Conservation (phyloP, 2,888 invertebrate species). For the Choristoneura rosaceana region DNA sequence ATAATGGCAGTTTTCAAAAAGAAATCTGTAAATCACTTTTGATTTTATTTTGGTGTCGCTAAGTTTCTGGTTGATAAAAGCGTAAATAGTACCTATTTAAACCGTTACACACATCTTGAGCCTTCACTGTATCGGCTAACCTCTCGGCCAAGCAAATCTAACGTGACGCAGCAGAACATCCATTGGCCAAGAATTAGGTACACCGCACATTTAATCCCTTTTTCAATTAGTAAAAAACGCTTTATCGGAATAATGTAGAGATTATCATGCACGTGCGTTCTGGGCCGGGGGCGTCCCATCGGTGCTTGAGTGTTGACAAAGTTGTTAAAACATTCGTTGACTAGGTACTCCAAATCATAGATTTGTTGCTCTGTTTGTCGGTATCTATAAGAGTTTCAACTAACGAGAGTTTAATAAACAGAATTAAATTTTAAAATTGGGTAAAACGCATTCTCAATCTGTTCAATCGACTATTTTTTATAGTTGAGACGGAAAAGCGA, state of each 20-base stretch:
- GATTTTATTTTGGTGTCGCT: too few species aligned
- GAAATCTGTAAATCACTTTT: too few species aligned
- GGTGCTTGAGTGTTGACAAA: background rate
- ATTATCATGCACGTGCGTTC: conserved; percentile 73
- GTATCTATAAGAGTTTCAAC: background rate
- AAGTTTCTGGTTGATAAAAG: too few species aligned
- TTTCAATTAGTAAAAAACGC: conserved; percentile 82
- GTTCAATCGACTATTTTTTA: too few species aligned
- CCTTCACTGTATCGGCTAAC: too few species aligned
- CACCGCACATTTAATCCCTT: conserved; percentile 66
- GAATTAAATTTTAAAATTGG: too few species aligned
- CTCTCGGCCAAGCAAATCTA: background rate
- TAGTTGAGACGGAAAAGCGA: too few species aligned
- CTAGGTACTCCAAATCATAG: background rate
- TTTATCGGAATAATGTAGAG: conserved; percentile 75
- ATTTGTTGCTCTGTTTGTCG: background rate
- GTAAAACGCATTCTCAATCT: too few species aligned
- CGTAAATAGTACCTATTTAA: too few species aligned
- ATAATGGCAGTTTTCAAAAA: too few species aligned
- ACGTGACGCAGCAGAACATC: background rate
- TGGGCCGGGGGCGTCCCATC: background rate
- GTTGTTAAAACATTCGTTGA: conserved; percentile 11
- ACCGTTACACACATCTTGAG: too few species aligned
- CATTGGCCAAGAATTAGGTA: conserved; percentile 18
- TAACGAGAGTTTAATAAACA: background rate